Conservation (phyloP, 2,797 vertebrate genomes). For the Rhinatrema bivittatum region DNA sequence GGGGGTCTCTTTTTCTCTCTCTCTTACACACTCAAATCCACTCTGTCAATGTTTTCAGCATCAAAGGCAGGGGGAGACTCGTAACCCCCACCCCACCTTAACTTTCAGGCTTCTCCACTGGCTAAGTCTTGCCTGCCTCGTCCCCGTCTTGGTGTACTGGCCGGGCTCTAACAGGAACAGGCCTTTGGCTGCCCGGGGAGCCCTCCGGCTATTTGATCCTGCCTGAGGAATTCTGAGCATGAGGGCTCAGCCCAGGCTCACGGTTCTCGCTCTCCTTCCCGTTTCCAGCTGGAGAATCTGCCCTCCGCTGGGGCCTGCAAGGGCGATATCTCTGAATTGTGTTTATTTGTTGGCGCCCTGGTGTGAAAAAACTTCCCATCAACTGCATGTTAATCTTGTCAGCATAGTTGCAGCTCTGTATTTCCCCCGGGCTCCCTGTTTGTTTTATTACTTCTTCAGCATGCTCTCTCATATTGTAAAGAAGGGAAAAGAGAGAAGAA, state of each 20-base stretch:
- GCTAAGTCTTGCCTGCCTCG: constrained; percentile 7
- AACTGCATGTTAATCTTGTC: constrained; percentile 90
- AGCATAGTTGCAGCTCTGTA: constrained; percentile 57
- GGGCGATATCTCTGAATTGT: constrained; percentile 76
- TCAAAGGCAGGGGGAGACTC: too few relatives aligned
- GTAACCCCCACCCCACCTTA: too few relatives aligned
- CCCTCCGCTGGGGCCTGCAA: constrained; percentile 29
- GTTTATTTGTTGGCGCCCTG: constrained; percentile 93
- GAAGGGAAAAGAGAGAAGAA: constrained; percentile 14
- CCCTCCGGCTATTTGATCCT: constrained; percentile 21
- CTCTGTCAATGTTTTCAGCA: too few relatives aligned
- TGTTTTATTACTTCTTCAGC: too few relatives aligned
- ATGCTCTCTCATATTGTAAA: constrained; percentile 22
- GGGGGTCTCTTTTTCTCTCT: too few relatives aligned
- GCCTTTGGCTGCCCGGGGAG: constrained; percentile 5
- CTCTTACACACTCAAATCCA: too few relatives aligned
- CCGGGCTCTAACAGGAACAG: constrained; percentile 24
- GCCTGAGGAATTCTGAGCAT: constrained; percentile 33
- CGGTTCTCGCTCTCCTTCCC: constrained; percentile 17
- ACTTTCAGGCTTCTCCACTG: too few relatives aligned
- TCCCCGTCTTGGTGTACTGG: constrained; percentile 9
- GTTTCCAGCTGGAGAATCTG: constrained; percentile 36
- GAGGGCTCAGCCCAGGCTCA: constrained; percentile 15
- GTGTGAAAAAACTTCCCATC: constrained; percentile 78
- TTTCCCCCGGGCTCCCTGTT: constrained; percentile 45